Evolutionary conservation across 1,140 invertebrate genomes (phyloP), one percentile per base, ranked within the genome.

Genomic region (Acyrthosiphon pisum): DNA sequence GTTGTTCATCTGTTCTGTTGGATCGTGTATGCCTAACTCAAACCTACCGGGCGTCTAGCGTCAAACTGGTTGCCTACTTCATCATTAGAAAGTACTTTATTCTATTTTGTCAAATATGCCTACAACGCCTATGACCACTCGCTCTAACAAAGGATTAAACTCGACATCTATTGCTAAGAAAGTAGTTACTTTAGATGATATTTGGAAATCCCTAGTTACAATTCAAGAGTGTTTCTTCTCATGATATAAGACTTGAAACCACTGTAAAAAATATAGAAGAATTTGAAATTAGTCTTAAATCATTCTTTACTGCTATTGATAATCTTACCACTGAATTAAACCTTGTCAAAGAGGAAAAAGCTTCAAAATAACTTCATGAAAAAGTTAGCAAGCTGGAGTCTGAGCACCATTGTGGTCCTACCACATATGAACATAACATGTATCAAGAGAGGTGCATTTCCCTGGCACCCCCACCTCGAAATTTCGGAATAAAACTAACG

Each of bases 211-310:
- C 83, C 11, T 86, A 9, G 11, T 86, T 26, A 86, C 20, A 8
- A 86, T 30, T 84, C 81, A 84, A 84, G 81, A 84, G 81, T 26
- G 35, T 84, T 84, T 84, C 37, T 23, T 86, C 83, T 46, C 44
- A 86, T 46, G 83, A 86, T 86, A 26, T 0, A 23, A 30, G 46
- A 46, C 83, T 86, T 46, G 6, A 46, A 46, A 26, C 44, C 11
- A 86, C 46, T 86, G 83, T 86, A 8, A 26, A 23, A 3, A 86
- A 46, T 86, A 46, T 86, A 23, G 46, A 86, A 46, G 26, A 26
- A 26, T 30, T 86, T 46, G 83, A 86, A 46, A 46, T 30, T 26
- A 46, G 83, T 46, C 41, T 86, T 30, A 86, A 86, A 86, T 86
- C 44, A 23, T 86, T 86, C 23, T 86, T 26, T 46, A 26, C 26